Conservation (phyloP, 2,888 invertebrate species). For the Neocrepidodera transversa region DNA sequence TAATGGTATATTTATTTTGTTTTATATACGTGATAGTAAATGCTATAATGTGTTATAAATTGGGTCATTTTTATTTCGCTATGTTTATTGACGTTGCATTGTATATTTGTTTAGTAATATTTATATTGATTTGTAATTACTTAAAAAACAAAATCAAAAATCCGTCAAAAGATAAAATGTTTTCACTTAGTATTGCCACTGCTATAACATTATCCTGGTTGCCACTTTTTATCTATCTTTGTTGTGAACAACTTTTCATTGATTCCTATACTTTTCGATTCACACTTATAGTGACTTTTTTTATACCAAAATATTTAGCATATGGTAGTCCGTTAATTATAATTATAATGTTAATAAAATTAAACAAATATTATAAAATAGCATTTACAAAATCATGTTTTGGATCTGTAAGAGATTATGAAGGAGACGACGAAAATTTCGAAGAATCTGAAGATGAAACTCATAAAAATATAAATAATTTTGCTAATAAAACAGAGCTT, state of each 20-base stretch:
- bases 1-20: background rate
- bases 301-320: slow-evolving; percentile 5
- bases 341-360: background rate
- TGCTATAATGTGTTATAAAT: background rate
- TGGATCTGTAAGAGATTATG: background rate
- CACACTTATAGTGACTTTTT: background rate
- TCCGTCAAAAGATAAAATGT: background rate
- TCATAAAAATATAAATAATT: background rate
- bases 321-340: slow-evolving; percentile 7
- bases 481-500: background rate
- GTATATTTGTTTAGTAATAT: background rate
- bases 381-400: background rate
- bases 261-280: background rate
- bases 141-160: background rate
- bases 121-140: slow-evolving; percentile 4
- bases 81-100: background rate
- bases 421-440: background rate
- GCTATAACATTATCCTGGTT: background rate
- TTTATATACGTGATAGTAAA: background rate
- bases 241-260: background rate
- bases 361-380: slow-evolving; percentile 13
- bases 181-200: background rate
- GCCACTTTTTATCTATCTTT: background rate
- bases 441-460: slow-evolving; percentile 3
- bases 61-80: background rate